Evolutionary conservation across 2,113 vertebrate species (phyloP).

Genomic region (Oceanodroma tethys): DNA sequence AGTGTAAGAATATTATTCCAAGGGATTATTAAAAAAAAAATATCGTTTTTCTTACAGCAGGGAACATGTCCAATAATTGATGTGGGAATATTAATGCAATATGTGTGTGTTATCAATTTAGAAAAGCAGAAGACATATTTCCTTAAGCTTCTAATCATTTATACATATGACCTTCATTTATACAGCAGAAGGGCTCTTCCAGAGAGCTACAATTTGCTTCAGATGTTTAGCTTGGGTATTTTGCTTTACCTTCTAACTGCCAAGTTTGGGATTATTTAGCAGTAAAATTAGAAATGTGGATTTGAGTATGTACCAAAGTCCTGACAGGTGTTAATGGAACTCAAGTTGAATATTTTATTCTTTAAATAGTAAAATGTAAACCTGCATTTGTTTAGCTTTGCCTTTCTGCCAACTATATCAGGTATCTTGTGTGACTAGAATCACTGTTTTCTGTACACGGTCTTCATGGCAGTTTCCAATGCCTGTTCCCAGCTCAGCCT

Average conservation of each 20-base stretch:
- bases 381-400: slow-evolving; percentile 62
- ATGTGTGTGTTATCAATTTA: slow-evolving; percentile 56
- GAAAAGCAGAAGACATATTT: slow-evolving; percentile 58
- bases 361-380: slow-evolving; percentile 66
- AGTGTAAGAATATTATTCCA: slow-evolving; percentile 2
- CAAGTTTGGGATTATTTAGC: slow-evolving; percentile 64
- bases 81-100: slow-evolving; percentile 55
- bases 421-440: slow-evolving; percentile 61
- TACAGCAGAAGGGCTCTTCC: slow-evolving; percentile 50
- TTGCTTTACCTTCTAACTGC: slow-evolving; percentile 50
- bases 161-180: slow-evolving; percentile 62
- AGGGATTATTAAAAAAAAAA: background rate
- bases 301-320: slow-evolving; percentile 51
- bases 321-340: slow-evolving; percentile 66
- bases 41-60: background rate
- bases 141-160: slow-evolving; percentile 65
- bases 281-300: slow-evolving; percentile 63
- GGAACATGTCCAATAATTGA: slow-evolving; percentile 50
- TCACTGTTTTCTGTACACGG: slow-evolving; percentile 58
- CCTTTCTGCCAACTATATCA: slow-evolving; percentile 48
- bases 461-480: slow-evolving; percentile 53
- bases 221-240: slow-evolving; percentile 58
- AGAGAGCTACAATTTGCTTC: slow-evolving; percentile 54
- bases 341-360: slow-evolving; percentile 62
- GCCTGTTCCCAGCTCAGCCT: slow-evolving; percentile 26